These are phyloP conservation scores for Lacerta viridis DNA, from an alignment of 2,797 vertebrate species.

Conservation along the genomic window DNA sequence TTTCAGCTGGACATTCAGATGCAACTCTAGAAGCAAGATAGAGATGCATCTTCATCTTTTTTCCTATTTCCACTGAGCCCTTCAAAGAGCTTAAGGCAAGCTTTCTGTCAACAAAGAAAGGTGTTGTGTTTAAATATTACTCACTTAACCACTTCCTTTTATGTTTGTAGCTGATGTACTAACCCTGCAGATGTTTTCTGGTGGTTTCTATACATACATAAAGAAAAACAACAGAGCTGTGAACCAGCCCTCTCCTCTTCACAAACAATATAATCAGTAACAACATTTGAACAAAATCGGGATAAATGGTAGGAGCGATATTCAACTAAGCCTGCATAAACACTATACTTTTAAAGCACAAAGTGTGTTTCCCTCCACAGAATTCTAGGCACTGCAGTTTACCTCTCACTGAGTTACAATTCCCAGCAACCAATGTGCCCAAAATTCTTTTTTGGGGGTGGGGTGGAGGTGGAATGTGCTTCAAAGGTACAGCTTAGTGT, in stretches of 20 bases:
- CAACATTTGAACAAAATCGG: constrained; percentile 7
- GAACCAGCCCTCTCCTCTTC: no score
- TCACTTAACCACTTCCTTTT: constrained; percentile 3
- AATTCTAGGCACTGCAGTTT: no score
- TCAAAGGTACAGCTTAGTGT: no score
- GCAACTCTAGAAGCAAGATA: not conserved
- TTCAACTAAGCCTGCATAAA: no score
- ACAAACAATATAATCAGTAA: not conserved
- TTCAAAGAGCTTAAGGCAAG: not conserved
- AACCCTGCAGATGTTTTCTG: constrained; percentile 4
- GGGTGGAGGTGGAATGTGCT: no score
- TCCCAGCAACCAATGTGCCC: no score
- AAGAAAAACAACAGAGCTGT: no score
- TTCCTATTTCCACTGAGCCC: not conserved
- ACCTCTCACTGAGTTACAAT: no score
- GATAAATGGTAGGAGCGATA: not conserved
- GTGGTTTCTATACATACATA: not conserved
- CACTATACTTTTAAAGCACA: no score
- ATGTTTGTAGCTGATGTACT: constrained; percentile 15
- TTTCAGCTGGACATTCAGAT: not conserved
- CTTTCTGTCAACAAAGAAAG: constrained; percentile 12
- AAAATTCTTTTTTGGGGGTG: no score
- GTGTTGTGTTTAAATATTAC: not conserved
- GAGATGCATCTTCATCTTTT: not conserved
- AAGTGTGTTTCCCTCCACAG: no score